These are phyloP conservation scores for Oscheius sp. DNA, from an alignment of 2,888 invertebrate species.

Conservation along the genomic window DNA sequence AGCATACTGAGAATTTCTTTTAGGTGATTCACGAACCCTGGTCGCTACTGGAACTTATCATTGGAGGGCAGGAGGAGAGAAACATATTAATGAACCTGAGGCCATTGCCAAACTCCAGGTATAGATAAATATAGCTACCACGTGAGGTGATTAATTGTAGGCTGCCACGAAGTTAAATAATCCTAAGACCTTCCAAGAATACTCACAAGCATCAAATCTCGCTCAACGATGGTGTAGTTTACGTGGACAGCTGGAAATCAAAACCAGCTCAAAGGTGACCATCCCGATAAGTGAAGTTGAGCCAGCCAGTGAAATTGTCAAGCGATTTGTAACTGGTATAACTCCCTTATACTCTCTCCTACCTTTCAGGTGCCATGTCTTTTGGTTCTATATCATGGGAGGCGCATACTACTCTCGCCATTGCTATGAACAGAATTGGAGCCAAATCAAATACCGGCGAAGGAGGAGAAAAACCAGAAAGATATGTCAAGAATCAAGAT, in stretches of 20 bases:
- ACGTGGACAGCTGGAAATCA: slow-evolving; percentile 89
- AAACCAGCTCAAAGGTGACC: slow-evolving; percentile 80
- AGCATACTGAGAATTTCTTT: slow-evolving; percentile 6
- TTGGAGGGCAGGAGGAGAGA: slow-evolving; percentile 89
- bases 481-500: slow-evolving; percentile 80
- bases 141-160: slow-evolving; percentile 71
- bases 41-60: slow-evolving; percentile 92
- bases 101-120: slow-evolving; percentile 82
- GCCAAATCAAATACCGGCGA: slow-evolving; percentile 99
- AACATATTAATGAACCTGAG: slow-evolving; percentile 94
- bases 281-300: slow-evolving; percentile 89
- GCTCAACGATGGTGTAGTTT: slow-evolving; percentile 76
- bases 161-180: slow-evolving; percentile 87
- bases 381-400: slow-evolving; percentile 96
- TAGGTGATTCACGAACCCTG: slow-evolving; percentile 80
- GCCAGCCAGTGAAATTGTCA: slow-evolving; percentile 91
- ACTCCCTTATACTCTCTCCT: not conserved
- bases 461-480: slow-evolving; percentile 81
- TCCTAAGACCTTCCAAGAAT: slow-evolving; percentile 83
- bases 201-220: slow-evolving; percentile 85
- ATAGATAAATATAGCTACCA: not conserved
- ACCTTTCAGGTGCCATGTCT: slow-evolving; percentile 84
- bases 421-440: slow-evolving; percentile 96
- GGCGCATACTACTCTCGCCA: slow-evolving; percentile 90
- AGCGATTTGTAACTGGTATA: slow-evolving; percentile 85